Conservation (phyloP, 2,797 vertebrate species). For the Iguana delicatissima region DNA sequence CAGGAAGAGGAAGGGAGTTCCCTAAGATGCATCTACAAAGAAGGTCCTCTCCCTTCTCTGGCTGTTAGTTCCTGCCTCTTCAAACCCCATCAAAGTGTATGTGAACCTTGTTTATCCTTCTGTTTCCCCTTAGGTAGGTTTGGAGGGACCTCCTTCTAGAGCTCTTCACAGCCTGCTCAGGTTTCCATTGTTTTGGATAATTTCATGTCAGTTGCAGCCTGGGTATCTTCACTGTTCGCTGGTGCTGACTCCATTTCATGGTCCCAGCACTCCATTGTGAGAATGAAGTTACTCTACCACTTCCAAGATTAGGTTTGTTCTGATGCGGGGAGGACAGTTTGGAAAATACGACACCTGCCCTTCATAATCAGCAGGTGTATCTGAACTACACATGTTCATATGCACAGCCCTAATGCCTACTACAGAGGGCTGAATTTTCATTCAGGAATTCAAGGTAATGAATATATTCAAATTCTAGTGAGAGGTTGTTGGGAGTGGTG, state of each 20-base stretch:
- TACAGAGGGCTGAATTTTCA: not conserved
- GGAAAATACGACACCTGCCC: not conserved
- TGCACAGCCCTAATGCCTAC: not conserved
- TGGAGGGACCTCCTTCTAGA: not conserved
- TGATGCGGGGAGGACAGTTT: not conserved
- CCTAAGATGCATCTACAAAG: not conserved
- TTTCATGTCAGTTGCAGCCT: not conserved
- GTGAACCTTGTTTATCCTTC: not conserved
- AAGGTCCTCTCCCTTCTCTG: not conserved
- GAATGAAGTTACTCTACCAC: not conserved
- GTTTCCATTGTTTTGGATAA: not conserved
- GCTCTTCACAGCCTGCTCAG: not conserved
- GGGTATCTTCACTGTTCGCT: not conserved
- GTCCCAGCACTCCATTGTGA: not conserved
- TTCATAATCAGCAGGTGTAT: not conserved
- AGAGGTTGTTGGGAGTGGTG: no score
- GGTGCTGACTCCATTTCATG: not conserved
- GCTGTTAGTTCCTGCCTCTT: not conserved
- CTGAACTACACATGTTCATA: not conserved
- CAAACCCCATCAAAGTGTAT: not conserved
- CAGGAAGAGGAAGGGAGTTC: not conserved
- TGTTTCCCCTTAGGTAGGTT: not conserved
- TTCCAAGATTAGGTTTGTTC: not conserved
- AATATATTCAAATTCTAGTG: not conserved
- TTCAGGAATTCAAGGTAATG: not conserved